Conservation (phyloP, 2,888 invertebrate species). For the Mesoligia furuncula region DNA sequence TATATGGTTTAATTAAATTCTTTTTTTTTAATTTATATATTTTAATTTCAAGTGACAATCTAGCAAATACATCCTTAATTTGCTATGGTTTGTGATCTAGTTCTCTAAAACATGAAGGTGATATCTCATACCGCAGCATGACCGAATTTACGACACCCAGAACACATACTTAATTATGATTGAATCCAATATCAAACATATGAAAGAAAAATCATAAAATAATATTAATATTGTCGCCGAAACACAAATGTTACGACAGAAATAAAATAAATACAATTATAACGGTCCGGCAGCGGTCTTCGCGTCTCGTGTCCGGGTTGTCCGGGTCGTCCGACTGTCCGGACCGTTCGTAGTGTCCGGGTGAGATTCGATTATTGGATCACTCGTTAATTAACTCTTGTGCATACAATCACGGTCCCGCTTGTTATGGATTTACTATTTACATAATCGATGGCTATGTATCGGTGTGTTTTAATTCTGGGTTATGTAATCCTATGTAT, state of each 20-base stretch:
- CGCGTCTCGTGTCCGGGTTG: slow-evolving; percentile 31
- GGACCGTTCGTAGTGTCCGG: slow-evolving; percentile 29
- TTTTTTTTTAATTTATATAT: too few species aligned
- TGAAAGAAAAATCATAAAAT: slow-evolving; percentile 33
- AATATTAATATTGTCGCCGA: slow-evolving; percentile 42
- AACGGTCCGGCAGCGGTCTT: slow-evolving; percentile 15
- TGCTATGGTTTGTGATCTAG: not conserved
- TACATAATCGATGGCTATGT: slow-evolving; percentile 56
- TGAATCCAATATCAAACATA: slow-evolving; percentile 26
- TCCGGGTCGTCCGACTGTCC: slow-evolving; percentile 17
- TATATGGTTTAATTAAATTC: not conserved
- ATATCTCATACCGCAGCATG: not conserved
- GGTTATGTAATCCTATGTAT: slow-evolving; percentile 26
- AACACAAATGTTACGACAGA: slow-evolving; percentile 42
- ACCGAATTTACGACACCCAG: not conserved
- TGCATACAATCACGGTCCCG: slow-evolving; percentile 65
- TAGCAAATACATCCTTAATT: too few species aligned
- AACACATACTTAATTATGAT: not conserved
- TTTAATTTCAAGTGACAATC: not conserved
- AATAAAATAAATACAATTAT: slow-evolving; percentile 63
- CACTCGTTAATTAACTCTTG: slow-evolving; percentile 69
- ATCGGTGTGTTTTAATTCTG: slow-evolving; percentile 22
- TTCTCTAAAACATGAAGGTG: not conserved
- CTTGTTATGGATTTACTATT: slow-evolving; percentile 64
- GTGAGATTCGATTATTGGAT: slow-evolving; percentile 67